Base-by-base conservation (phyloP, 2,888 invertebrate species). In the Dendrolimus houi region DNA sequence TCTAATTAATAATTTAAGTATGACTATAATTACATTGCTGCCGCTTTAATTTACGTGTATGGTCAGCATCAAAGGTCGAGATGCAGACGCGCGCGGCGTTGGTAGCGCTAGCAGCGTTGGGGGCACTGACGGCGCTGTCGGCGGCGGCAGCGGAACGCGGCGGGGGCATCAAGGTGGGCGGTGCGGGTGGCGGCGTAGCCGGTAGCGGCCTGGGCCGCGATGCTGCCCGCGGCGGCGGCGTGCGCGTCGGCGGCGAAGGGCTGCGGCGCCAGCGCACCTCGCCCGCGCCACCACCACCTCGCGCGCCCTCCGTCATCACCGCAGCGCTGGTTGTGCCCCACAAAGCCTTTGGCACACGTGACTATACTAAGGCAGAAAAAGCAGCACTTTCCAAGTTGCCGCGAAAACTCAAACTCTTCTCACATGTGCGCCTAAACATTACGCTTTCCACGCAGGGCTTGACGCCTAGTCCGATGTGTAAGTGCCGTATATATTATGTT, bases 291-390 rank as follows among this genome's bases (percentile, higher is more conserved):
- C 83, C 86, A 14, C 81, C 84, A 53, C 89, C 89, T 8, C 86
- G 88, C 56, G 79, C 80, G 52, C 90, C 89, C 58, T 87, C 93
- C 55, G 89, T 93, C 74, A 87, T 90, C 74, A 87, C 87, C 78
- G 93, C 95, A 66, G 96, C 95, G 54, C 92, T 96, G 77, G 93
- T 96, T 65, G 93, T 96, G 68, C 96, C 96, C 9, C 93, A 95
- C 76, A 95, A 95, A 75, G 93, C 93, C 64, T 96, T 96, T 79
- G 94, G 94, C 64, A 92, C 92, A 60, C 91, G 95, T 59, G 95
- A 94, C 75, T 95, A 95, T 81, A 93, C 92, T 59, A 94, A 93
- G 74, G 94, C 95, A 58, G 93, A 94, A 62, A 93, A 93, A 61
- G 92, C 92, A 57, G 94, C 95, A 53, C 93, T 95, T 69, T 89